Evolutionary conservation across 92 coral and sea anemone species (phyloP).

Genomic region (Epizoanthus stellaris): DNA sequence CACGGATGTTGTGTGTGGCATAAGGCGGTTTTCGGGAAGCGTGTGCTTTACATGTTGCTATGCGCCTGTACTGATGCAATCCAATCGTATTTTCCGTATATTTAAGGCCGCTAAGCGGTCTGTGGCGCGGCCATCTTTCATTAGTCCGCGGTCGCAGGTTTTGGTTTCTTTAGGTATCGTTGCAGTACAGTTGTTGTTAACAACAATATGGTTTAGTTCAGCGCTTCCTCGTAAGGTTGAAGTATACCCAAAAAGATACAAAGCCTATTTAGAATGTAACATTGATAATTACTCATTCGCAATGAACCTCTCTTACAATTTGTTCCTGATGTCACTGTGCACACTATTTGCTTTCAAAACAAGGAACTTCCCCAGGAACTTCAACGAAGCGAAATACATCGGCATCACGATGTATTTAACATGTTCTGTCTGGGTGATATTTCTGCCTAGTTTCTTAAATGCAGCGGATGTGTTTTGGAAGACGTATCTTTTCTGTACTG

Average conservation of each 20-base stretch:
- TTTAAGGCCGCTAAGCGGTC: constrained; percentile 86
- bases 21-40: constrained; percentile 71
- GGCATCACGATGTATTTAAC: constrained; percentile 93
- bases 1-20: constrained; percentile 56
- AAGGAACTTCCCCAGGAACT: constrained; percentile 88
- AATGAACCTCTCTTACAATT: constrained; percentile 80
- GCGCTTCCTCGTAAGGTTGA: constrained; percentile 71
- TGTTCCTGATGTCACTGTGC: constrained; percentile 78
- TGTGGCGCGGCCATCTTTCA: constrained; percentile 84
- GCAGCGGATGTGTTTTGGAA: constrained; percentile 69
- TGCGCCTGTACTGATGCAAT: constrained; percentile 92
- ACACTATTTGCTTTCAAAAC: constrained; percentile 94
- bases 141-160: constrained; percentile 85
- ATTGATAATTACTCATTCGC: constrained; percentile 68
- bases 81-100: constrained; percentile 93
- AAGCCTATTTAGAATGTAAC: constrained; percentile 74
- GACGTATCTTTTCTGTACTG: constrained; percentile 66
- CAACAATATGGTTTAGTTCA: constrained; percentile 82
- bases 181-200: constrained; percentile 77
- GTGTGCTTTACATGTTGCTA: constrained; percentile 85
- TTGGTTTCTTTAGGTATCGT: constrained; percentile 82
- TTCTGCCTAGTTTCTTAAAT: constrained; percentile 83
- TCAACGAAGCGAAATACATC: constrained; percentile 96
- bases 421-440: constrained; percentile 92
- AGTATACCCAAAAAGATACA: constrained; percentile 53